Base-by-base conservation (phyloP, 2,113 vertebrate species). In the Bagarius yarrelli region DNA sequence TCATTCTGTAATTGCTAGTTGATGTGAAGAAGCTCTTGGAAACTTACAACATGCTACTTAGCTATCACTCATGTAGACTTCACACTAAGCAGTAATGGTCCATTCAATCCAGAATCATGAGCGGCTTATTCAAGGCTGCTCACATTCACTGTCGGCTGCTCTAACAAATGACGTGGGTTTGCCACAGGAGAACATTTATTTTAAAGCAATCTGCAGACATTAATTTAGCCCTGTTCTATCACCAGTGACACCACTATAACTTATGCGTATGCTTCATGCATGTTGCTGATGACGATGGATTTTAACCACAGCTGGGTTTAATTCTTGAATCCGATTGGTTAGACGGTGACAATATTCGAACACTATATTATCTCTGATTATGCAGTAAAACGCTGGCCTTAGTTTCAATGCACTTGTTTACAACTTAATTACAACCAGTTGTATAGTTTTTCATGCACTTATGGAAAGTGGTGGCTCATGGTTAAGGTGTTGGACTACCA, bases 11-110 rank as follows among this genome's bases (percentile, higher is more conserved):
- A 53, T 53, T 53, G 47, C 69, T 72, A 16, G n/a, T 19, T 71
- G n/a, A 52, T 71, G 44, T 71, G 27, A 52, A 52, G 27, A 44
- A 72, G 47, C 47, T 32, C 16, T 32, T 72, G 25, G 47, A 72
- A 25, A 25, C 47, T 19, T 53, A 72, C 25, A 53, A 72, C 69
- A 72, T 72, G 69, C 44, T 72, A 72, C 69, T 53, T 72, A 72
- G 18, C 44, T 3, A 52, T 52, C 44, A 30, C 44, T 70, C 69
- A 52, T 16, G 40, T 14, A 25, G 69, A 50, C 67, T 1, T 15
- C 44, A 52, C 25, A 30, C 69, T 72, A 52, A 70, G n/a, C 23
- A 70, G 67, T 40, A 50, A 32, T 18, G 44, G 69, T 19, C 4
- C 47, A 72, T 72, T 72, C 69, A 72, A 72, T 18, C 47, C 69